Evolutionary conservation across 37 sponge, comb jelly and placozoan species (phyloP).

Genomic region (Tethya wilhelma): DNA sequence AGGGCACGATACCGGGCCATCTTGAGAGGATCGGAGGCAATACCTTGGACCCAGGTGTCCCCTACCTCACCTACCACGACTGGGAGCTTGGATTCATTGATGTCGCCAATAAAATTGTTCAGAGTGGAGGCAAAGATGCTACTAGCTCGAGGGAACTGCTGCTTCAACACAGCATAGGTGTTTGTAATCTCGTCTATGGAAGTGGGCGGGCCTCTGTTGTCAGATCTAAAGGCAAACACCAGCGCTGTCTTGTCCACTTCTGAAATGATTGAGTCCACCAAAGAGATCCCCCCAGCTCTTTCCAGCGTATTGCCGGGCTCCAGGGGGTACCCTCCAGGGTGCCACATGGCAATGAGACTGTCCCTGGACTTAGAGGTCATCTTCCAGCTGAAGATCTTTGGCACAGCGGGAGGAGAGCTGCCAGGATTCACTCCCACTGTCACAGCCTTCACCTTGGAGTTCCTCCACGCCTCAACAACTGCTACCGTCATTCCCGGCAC

Average conservation of each 20-base stretch:
- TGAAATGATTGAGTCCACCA: conserved; percentile 23
- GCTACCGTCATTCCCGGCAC: conserved; percentile 57
- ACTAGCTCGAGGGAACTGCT: conserved; percentile 47
- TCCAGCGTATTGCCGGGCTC: conserved; percentile 46
- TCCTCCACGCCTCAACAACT: conserved; percentile 15
- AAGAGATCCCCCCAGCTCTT: conserved; percentile 59
- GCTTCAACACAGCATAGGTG: conserved; percentile 20
- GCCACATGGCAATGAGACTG: conserved; percentile 66
- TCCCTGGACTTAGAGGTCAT: background rate
- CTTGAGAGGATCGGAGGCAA: conserved; percentile 61
- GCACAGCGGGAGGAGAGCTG: conserved; percentile 71
- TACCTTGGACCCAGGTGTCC: conserved; percentile 60
- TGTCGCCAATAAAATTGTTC: conserved; percentile 27
- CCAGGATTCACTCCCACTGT: conserved; percentile 81
- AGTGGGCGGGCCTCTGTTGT: conserved; percentile 78
- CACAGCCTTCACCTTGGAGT: conserved; percentile 21
- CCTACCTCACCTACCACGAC: conserved; percentile 51
- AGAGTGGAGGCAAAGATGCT: conserved; percentile 63
- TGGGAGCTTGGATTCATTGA: conserved; percentile 14
- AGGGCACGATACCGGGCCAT: conserved; percentile 42
- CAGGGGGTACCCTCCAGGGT: conserved; percentile 74
- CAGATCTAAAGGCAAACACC: conserved; percentile 75
- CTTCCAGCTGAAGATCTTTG: conserved; percentile 63
- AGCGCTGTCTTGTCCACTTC: conserved; percentile 39
- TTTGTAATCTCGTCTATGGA: conserved; percentile 49